Conservation (phyloP, 2,113 vertebrate species). For the Dascyllus trimaculatus region DNA sequence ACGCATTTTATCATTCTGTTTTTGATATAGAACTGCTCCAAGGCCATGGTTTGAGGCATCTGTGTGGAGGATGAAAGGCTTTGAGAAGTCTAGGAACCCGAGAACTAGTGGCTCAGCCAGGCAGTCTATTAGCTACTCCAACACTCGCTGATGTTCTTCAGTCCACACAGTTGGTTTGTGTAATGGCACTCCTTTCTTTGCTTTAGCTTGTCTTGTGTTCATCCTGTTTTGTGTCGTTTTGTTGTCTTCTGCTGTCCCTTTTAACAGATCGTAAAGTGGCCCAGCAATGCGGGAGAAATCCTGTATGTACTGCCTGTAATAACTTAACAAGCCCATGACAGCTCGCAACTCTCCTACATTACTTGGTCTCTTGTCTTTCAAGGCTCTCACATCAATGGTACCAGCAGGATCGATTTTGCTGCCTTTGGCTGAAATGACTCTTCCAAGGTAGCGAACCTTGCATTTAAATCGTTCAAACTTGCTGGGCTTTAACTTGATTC, state of each 20-base stretch:
- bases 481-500: slow-evolving; percentile 1
- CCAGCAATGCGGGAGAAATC: slow-evolving; percentile 11
- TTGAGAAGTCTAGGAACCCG: background rate
- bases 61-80: slow-evolving; percentile 2
- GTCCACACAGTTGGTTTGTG: background rate
- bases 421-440: background rate
- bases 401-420: slow-evolving; percentile 8
- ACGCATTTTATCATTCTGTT: too few species aligned
- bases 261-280: background rate
- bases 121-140: background rate
- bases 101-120: background rate
- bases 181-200: background rate
- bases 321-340: background rate
- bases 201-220: background rate
- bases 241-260: background rate
- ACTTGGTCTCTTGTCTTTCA: background rate
- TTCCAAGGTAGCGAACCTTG: background rate
- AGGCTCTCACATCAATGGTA: background rate
- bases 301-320: background rate
- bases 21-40: background rate
- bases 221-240: background rate
- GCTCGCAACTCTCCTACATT: background rate
- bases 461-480: background rate
- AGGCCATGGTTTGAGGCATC: background rate
- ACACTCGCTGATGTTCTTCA: background rate